phyloP scores from a whole-genome alignment of 1,140 invertebrate genomes.

The Sitophilus oryzae region DNA sequence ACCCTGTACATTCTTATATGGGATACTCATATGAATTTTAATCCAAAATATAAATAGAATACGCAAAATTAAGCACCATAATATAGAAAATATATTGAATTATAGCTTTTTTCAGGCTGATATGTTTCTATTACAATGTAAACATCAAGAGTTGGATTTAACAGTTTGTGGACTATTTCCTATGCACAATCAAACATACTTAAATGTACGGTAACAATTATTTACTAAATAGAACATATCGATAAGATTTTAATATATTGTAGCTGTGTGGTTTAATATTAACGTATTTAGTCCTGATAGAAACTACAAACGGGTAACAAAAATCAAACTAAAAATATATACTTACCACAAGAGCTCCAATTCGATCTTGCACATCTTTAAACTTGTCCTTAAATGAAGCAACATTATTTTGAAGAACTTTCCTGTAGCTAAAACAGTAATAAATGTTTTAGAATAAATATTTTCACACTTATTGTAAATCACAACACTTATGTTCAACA shows the following conservation, averaged over 20 bases:
- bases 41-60: too few species aligned
- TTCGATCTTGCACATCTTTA: neutral
- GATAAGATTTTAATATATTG: neutral
- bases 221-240: neutral
- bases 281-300: neutral
- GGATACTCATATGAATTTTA: too few species aligned
- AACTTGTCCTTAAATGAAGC: neutral
- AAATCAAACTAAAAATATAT: neutral
- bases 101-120: slow-evolving; percentile 19
- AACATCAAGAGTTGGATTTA: slow-evolving; percentile 16
- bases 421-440: neutral
- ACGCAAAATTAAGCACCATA: too few species aligned
- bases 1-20: too few species aligned
- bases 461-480: neutral
- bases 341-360: neutral
- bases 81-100: too few species aligned
- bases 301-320: neutral
- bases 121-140: slow-evolving; percentile 11
- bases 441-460: neutral
- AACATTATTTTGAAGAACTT: neutral
- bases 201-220: slow-evolving; percentile 11
- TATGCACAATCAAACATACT: slow-evolving; percentile 10
- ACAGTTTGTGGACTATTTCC: slow-evolving; percentile 22
- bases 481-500: neutral
- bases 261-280: neutral